Evolutionary conservation across 2,888 invertebrate genomes (phyloP).

Genomic region (Nesidiocoris tenuis): DNA sequence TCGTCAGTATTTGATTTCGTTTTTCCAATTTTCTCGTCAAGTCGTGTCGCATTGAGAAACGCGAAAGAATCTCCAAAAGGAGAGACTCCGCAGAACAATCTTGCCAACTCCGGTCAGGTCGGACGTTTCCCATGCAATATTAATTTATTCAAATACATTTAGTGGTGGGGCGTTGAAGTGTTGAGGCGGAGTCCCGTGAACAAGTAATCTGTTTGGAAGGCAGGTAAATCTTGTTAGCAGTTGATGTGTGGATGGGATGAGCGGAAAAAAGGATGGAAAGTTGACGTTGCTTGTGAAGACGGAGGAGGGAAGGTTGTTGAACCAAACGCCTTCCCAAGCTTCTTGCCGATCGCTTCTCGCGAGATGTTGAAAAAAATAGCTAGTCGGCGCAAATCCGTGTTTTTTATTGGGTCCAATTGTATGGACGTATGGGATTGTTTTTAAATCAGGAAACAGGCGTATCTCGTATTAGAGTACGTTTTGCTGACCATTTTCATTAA

Average conservation of each 20-base stretch:
- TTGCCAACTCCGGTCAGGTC: constrained; percentile 22
- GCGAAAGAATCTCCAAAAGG: constrained; percentile 5
- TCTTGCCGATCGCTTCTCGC: neutral
- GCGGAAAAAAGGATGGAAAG: neutral
- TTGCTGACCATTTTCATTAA: no score
- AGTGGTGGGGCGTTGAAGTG: constrained; percentile 42
- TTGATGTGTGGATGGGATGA: constrained; percentile 41
- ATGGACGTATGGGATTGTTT: no score
- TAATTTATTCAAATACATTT: constrained; percentile 43
- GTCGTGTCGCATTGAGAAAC: constrained; percentile 4
- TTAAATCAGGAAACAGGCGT: no score
- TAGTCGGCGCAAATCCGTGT: neutral
- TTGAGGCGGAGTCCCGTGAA: constrained; percentile 42
- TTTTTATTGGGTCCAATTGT: no score
- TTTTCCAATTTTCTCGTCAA: neutral
- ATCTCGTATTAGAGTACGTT: no score
- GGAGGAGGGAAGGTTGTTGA: constrained; percentile 38
- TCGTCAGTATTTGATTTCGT: no score
- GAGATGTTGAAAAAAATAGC: neutral
- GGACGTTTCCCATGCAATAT: constrained; percentile 41
- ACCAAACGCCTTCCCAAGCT: constrained; percentile 41
- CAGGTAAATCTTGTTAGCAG: constrained; percentile 42
- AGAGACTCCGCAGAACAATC: constrained; percentile 18
- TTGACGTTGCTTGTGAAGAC: neutral
- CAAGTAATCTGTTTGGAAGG: constrained; percentile 44